phyloP scores from a whole-genome alignment of 2,888 invertebrate genomes.

The Micoletzkya japonica region DNA sequence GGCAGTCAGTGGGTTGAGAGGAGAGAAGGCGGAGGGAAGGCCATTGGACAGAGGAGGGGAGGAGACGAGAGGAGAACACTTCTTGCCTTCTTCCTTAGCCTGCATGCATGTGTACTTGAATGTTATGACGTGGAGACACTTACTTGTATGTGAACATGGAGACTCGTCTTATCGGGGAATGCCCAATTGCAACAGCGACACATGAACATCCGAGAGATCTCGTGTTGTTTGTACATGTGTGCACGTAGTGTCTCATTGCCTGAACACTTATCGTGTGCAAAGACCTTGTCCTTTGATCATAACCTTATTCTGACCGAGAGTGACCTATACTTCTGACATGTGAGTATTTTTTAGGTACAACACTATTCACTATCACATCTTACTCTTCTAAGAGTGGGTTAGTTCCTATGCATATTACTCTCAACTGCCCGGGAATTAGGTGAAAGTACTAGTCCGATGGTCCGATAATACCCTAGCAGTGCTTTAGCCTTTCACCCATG shows the following conservation, averaged over 20 bases:
- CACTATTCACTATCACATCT: too few relatives aligned
- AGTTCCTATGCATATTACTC: too few relatives aligned
- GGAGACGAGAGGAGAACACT: neutral
- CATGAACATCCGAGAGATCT: constrained; percentile 63
- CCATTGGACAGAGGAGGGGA: constrained; percentile 8
- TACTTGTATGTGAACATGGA: constrained; percentile 57
- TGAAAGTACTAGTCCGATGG: too few relatives aligned
- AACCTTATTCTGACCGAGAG: too few relatives aligned
- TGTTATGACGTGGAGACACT: neutral
- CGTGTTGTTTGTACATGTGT: constrained; percentile 63
- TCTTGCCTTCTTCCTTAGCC: constrained; percentile 23
- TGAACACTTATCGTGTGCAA: constrained; percentile 35
- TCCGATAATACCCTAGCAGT: too few relatives aligned
- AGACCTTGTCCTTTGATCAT: too few relatives aligned
- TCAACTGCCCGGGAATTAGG: too few relatives aligned
- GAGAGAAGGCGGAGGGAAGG: constrained; percentile 17
- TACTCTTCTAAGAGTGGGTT: too few relatives aligned
- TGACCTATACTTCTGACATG: too few relatives aligned
- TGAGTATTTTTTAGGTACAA: too few relatives aligned
- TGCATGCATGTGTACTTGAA: constrained; percentile 6
- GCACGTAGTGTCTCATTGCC: constrained; percentile 62
- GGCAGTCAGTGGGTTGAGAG: constrained; percentile 12
- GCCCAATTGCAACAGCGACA: constrained; percentile 64
- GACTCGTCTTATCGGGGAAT: constrained; percentile 57
- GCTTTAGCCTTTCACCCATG: too few relatives aligned